phyloP scores from a whole-genome alignment of 2,888 invertebrate genomes.

The Erebia epiphron region DNA sequence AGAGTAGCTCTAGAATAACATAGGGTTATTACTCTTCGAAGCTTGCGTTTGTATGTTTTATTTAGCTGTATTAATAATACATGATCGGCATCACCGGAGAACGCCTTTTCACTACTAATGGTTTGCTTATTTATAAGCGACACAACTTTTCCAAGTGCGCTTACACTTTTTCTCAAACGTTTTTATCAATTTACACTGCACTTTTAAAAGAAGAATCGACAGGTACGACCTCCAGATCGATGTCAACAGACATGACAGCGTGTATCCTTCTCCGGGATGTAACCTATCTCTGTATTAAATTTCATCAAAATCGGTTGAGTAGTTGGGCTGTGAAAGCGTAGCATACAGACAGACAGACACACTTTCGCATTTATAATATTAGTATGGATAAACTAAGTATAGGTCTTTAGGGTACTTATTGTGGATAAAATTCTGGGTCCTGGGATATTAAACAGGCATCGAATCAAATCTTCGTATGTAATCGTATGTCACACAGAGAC shows the following conservation, averaged over 20 bases:
- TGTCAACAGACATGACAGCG: conserved; percentile 27
- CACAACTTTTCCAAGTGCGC: conserved; percentile 22
- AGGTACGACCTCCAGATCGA: conserved; percentile 22
- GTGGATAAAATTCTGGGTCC: conserved; percentile 54
- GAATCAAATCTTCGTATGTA: neutral
- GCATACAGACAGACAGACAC: too few species aligned
- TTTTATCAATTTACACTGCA: conserved; percentile 22
- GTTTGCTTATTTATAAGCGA: conserved; percentile 24
- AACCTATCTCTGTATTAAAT: too few species aligned
- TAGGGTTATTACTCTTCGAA: neutral
- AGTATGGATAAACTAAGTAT: too few species aligned
- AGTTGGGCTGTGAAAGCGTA: too few species aligned
- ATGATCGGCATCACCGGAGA: conserved; percentile 20
- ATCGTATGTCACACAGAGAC: too few species aligned
- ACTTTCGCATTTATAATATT: too few species aligned
- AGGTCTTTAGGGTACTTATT: conserved; percentile 37
- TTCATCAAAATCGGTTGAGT: too few species aligned
- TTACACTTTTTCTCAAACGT: conserved; percentile 18
- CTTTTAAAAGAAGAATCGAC: conserved; percentile 26
- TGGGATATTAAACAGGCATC: conserved; percentile 45
- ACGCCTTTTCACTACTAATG: conserved; percentile 23
- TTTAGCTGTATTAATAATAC: conserved; percentile 21
- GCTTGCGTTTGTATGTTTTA: conserved; percentile 12
- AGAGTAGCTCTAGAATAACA: neutral
- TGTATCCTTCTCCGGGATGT: too few species aligned